phyloP scores from a whole-genome alignment of 1,140 invertebrate genomes.

The Lasioglossum baleicum region DNA sequence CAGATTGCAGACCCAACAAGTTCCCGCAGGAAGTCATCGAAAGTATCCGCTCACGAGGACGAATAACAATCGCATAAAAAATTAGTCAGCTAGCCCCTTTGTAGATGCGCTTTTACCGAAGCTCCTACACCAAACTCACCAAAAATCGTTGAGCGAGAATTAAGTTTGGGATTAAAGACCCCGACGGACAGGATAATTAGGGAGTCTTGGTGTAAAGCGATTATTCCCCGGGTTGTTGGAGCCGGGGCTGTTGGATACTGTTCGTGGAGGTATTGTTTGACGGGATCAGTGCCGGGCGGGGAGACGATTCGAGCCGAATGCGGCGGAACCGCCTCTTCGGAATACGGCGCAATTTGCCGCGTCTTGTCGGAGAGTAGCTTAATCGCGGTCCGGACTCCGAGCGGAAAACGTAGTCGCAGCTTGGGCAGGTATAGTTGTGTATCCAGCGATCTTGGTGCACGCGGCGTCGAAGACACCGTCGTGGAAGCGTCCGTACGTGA shows the following conservation, averaged over 20 bases:
- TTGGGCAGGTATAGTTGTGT: slow-evolving; percentile 14
- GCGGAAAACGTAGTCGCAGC: slow-evolving; percentile 42
- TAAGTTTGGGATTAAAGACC: too few relatives aligned
- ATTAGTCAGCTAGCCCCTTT: too few relatives aligned
- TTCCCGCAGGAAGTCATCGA: too few relatives aligned
- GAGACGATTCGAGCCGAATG: neutral
- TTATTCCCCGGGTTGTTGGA: neutral
- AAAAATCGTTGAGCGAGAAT: too few relatives aligned
- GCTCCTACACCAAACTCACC: too few relatives aligned
- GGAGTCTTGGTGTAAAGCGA: neutral
- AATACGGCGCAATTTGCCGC: slow-evolving; percentile 54
- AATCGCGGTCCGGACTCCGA: slow-evolving; percentile 48
- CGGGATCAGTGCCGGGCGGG: slow-evolving; percentile 14
- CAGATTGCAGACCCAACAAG: too few relatives aligned
- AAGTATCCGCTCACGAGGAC: too few relatives aligned
- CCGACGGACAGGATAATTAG: slow-evolving; percentile 12
- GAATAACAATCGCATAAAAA: too few relatives aligned
- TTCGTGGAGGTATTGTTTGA: slow-evolving; percentile 20
- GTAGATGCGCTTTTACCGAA: too few relatives aligned
- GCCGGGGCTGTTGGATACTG: neutral
- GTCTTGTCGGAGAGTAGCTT: slow-evolving; percentile 52
- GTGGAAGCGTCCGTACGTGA: neutral
- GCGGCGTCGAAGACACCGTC: neutral
- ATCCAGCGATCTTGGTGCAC: slow-evolving; percentile 9
- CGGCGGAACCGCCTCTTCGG: slow-evolving; percentile 36